Evolutionary conservation across 2,888 invertebrate species (phyloP), one percentile per base, ranked within the genome.

Genomic region (Amblyjoppa fuscipennis): DNA sequence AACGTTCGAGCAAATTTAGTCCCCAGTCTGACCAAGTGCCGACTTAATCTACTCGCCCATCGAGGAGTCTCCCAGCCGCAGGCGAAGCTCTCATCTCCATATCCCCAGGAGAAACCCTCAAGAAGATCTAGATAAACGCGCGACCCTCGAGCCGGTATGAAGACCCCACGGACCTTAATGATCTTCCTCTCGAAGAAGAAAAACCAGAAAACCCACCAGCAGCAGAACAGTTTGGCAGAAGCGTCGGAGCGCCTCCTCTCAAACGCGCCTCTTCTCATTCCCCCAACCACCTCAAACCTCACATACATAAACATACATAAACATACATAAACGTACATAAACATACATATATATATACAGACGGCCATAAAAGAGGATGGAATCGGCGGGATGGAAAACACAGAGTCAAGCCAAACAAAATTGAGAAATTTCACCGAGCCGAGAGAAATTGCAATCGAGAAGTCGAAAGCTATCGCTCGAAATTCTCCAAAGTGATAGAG

Each of bases 121-220:
- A 61, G 71, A 9, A 84, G 71, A 71, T 84, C 80, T 71, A 73
- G 76, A 84, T 84, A 84, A 84, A 73, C 84, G 75, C 71, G 49
- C 70, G 80, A 75, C 80, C 38, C 80, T 81, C 76, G 75, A 64
- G 59, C 51, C 45, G 59, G 11, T 41, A 38, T 34, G 41, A 76
- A 76, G 66, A 80, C 51, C 41, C 76, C 76, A 71, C 80, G 31
- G 64, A 68, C 76, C 80, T 71, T 77, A 81, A 84, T 84, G 81
- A 81, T 81, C 73, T 76, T 56, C 51, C 31, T 64, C 61, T 4
- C 61, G 13, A 49, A 51, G 75, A 64, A 31, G 31, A 64, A 41
- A 5, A 41, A 64, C 49, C 59, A 20, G 16, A 11, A 13, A 25
- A 11, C 20, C 20, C 20, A 64, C 20, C 13, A 51, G 49, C 3